Evolutionary conservation across 1,140 invertebrate genomes (phyloP).

Genomic region (Drosophila repleta): DNA sequence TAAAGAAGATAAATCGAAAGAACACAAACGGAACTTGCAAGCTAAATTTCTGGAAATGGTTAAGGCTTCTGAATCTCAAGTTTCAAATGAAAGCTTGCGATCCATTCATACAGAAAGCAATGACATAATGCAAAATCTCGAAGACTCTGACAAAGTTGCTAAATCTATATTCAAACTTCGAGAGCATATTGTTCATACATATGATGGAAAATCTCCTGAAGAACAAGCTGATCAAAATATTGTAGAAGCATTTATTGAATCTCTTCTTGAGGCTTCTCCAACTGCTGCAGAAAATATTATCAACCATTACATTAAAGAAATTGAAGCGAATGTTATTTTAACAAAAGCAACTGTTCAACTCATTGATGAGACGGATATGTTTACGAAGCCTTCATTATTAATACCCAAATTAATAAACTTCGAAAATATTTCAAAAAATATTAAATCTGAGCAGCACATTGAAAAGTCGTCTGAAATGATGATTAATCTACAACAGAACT

Average conservation of each 20-base stretch:
- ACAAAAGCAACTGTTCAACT: constrained; percentile 49
- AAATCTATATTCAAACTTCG: constrained; percentile 66
- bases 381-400: constrained; percentile 40
- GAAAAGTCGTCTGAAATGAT: constrained; percentile 58
- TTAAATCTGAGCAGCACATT: constrained; percentile 25
- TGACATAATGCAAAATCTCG: constrained; percentile 38
- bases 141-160: constrained; percentile 34
- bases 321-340: constrained; percentile 49
- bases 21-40: constrained; percentile 2
- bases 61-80: constrained; percentile 24
- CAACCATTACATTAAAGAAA: constrained; percentile 45
- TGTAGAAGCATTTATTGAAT: constrained; percentile 54
- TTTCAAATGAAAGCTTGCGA: constrained; percentile 13
- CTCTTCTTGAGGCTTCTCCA: constrained; percentile 41
- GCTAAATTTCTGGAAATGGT: constrained; percentile 12
- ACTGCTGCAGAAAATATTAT: constrained; percentile 37
- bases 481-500: constrained; percentile 57
- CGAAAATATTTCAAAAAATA: constrained; percentile 50
- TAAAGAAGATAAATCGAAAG: constrained; percentile 4
- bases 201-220: constrained; percentile 49
- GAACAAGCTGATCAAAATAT: constrained; percentile 23
- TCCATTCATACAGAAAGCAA: constrained; percentile 33
- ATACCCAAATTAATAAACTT: constrained; percentile 54
- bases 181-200: constrained; percentile 75
- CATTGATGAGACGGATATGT: constrained; percentile 51